Conservation (phyloP, 2,797 vertebrate species). For the Acanthurus lineatus region DNA sequence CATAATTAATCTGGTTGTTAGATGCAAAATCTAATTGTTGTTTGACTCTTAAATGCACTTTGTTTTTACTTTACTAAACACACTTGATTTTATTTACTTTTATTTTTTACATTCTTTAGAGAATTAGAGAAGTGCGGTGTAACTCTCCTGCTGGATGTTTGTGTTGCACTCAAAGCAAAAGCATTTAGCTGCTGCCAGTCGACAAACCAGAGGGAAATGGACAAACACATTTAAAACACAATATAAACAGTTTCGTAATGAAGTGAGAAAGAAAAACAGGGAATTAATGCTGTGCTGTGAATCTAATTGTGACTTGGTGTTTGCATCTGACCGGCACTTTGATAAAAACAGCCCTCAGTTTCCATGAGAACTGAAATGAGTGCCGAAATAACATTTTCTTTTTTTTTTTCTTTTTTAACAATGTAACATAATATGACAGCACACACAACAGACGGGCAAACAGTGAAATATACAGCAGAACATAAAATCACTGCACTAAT, state of each 20-base stretch:
- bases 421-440: neutral
- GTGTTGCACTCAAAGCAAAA: too few species aligned
- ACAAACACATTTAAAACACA: neutral
- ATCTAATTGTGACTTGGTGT: neutral
- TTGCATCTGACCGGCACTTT: too few species aligned
- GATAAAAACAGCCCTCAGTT: too few species aligned
- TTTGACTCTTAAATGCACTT: too few species aligned
- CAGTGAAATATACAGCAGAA: neutral
- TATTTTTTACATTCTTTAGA: too few species aligned
- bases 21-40: too few species aligned
- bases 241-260: neutral
- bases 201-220: neutral
- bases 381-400: neutral
- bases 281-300: neutral
- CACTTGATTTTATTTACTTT: too few species aligned
- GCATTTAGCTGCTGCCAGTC: too few species aligned
- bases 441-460: slow-evolving; percentile 4
- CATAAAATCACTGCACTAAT: neutral
- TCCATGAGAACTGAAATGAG: too few species aligned
- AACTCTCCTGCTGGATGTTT: too few species aligned
- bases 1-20: neutral
- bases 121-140: too few species aligned
- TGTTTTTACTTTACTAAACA: too few species aligned
- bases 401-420: neutral
- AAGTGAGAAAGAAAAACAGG: neutral